Evolutionary conservation across 2,888 invertebrate species (phyloP).

Genomic region (Limnephilus rhombicus): DNA sequence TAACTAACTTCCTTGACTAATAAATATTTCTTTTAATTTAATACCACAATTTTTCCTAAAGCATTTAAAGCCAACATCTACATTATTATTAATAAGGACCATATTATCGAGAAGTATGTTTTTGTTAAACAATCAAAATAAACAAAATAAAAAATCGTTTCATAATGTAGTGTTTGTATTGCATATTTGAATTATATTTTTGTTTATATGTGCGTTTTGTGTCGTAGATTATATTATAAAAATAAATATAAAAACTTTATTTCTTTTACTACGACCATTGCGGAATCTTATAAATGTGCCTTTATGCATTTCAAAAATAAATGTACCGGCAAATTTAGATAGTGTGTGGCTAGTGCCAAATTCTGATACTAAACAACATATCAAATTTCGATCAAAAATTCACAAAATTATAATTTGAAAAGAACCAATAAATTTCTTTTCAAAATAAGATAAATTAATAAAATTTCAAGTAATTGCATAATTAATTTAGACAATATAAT

Average conservation of each 20-base stretch:
- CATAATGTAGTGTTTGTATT: neutral
- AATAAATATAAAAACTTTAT: neutral
- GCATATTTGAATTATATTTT: neutral
- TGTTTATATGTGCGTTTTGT: neutral
- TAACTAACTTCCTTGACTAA: neutral
- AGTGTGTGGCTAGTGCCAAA: conserved; percentile 14
- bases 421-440: conserved; percentile 15
- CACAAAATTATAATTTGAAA: conserved; percentile 32
- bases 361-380: conserved; percentile 33
- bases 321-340: conserved; percentile 1
- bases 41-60: neutral
- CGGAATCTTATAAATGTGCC: conserved; percentile 31
- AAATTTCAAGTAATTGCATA: neutral
- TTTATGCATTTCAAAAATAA: conserved; percentile 30
- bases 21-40: neutral
- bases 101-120: neutral
- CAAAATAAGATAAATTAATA: neutral
- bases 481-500: conserved; percentile 7
- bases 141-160: conserved; percentile 7
- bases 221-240: neutral
- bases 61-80: conserved; percentile 1
- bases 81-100: neutral
- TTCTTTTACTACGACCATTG: conserved; percentile 17
- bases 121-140: neutral
- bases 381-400: conserved; percentile 24